Evolutionary conservation across 1,140 invertebrate species (phyloP).

Genomic region (Hydropsyche tenuis): DNA sequence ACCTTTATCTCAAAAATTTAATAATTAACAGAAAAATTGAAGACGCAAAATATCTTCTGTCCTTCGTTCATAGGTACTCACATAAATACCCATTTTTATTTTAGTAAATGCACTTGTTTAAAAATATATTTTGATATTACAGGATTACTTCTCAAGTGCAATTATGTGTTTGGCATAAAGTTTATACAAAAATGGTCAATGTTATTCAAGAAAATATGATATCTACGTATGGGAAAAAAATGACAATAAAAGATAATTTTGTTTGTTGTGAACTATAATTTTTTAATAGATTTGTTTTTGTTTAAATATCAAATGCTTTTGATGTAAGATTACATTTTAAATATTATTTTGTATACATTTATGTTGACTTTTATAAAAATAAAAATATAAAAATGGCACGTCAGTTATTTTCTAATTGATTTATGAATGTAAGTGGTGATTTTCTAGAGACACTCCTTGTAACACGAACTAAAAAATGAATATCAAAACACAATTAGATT

Average conservation of each 20-base stretch:
- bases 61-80: slow-evolving; percentile 43
- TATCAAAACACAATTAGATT: neutral
- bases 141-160: slow-evolving; percentile 19
- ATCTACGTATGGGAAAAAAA: slow-evolving; percentile 57
- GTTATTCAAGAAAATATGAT: slow-evolving; percentile 60
- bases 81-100: neutral
- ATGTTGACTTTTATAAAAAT: no score
- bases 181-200: slow-evolving; percentile 53
- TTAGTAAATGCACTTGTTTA: no score
- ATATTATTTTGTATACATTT: no score
- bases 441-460: slow-evolving; percentile 18
- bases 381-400: no score
- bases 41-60: slow-evolving; percentile 51
- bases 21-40: slow-evolving; percentile 58
- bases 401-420: no score
- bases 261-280: slow-evolving; percentile 1
- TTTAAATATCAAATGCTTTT: no score
- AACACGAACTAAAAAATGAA: neutral
- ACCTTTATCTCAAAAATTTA: slow-evolving; percentile 59
- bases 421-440: neutral
- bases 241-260: slow-evolving; percentile 22
- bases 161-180: slow-evolving; percentile 54
- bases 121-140: slow-evolving; percentile 20
- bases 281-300: neutral
- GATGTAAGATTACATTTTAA: no score